Evolutionary conservation across 1,140 invertebrate genomes (phyloP).

Genomic region (Carposina sasakii): DNA sequence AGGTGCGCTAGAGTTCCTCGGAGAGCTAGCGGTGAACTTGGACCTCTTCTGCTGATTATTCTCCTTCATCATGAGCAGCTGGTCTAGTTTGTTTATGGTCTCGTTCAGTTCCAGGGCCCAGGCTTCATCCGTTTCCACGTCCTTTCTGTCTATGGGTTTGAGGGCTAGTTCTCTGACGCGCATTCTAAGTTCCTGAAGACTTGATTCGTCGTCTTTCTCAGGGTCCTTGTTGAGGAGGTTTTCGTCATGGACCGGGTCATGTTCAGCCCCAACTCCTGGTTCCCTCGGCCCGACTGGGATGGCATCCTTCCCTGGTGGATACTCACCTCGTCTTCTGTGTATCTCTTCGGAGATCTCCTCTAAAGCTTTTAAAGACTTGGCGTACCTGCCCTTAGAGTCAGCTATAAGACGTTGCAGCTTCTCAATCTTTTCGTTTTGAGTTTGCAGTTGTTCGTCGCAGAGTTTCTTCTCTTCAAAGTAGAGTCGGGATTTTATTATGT

Average conservation of each 20-base stretch:
- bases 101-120: constrained; percentile 78
- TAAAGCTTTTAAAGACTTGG: constrained; percentile 87
- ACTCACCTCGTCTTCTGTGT: constrained; percentile 76
- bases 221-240: constrained; percentile 40
- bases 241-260: constrained; percentile 71
- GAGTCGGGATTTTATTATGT: constrained; percentile 88
- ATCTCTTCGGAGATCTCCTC: constrained; percentile 96
- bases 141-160: constrained; percentile 75
- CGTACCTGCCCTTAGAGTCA: constrained; percentile 87
- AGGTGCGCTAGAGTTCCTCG: constrained; percentile 53
- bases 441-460: constrained; percentile 91
- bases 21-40: constrained; percentile 50
- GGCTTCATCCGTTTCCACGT: constrained; percentile 74
- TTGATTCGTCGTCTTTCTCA: constrained; percentile 60
- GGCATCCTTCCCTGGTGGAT: constrained; percentile 57
- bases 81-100: constrained; percentile 78
- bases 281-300: constrained; percentile 81
- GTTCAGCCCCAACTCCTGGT: constrained; percentile 92
- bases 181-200: constrained; percentile 70
- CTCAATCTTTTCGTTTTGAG: constrained; percentile 89
- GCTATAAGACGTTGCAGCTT: constrained; percentile 85
- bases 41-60: constrained; percentile 66
- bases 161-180: constrained; percentile 75
- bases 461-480: constrained; percentile 96
- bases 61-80: constrained; percentile 76